These are phyloP conservation scores for Hylomyscus alleni DNA, from an alignment of 2,797 vertebrate genomes.

Conservation along the genomic window DNA sequence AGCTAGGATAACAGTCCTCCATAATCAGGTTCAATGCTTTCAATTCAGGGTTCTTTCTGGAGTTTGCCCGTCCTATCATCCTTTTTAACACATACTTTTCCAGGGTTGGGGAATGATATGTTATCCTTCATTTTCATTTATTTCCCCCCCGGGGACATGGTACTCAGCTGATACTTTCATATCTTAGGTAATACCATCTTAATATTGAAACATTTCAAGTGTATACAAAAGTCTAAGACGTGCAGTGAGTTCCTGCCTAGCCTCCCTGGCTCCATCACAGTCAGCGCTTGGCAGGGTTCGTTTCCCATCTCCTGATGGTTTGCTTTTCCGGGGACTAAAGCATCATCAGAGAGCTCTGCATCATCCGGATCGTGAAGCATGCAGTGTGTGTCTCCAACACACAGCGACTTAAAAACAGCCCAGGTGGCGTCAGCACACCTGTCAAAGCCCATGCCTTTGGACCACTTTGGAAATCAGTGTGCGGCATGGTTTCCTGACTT, in stretches of 20 bases:
- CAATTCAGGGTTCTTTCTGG: not conserved
- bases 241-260: not conserved
- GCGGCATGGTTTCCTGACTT: not conserved
- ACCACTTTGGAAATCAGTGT: not conserved
- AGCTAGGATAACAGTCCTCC: not conserved
- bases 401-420: slow-evolving; percentile 9
- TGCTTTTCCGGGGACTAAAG: slow-evolving; percentile 15
- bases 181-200: slow-evolving; percentile 1
- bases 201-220: slow-evolving; percentile 25
- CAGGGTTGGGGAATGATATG: not conserved
- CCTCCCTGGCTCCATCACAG: not conserved
- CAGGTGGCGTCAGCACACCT: not conserved
- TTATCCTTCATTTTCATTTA: not conserved
- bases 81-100: not conserved
- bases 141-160: not conserved
- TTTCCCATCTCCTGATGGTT: not conserved
- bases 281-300: not conserved
- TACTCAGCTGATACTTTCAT: not conserved
- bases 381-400: not conserved
- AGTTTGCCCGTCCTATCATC: not conserved
- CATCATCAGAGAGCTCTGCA: not conserved
- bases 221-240: not conserved
- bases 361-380: not conserved
- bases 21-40: not conserved
- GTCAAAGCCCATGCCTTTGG: slow-evolving; percentile 9